phyloP scores from a whole-genome alignment of 2,113 vertebrate species.

The Syrrhaptes paradoxus region DNA sequence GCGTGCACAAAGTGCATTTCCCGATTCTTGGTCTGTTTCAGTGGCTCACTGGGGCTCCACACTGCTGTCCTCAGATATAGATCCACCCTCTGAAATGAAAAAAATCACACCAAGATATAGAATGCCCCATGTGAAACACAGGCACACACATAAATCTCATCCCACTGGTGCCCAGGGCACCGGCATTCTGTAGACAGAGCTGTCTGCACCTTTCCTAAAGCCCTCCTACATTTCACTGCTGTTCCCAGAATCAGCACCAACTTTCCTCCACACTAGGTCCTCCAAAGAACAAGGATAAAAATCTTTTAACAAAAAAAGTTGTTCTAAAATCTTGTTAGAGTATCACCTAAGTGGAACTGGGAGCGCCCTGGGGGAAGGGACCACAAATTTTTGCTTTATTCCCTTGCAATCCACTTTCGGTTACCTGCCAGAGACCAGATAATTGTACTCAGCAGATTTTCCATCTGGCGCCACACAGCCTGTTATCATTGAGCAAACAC shows the following conservation, averaged over 20 bases:
- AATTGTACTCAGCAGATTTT: neutral
- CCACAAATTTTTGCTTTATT: neutral
- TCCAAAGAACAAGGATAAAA: neutral
- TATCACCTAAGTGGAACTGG: neutral
- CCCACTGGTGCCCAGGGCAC: neutral
- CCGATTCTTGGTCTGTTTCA: neutral
- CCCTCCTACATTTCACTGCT: too few species aligned
- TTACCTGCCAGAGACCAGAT: neutral
- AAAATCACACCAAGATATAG: neutral
- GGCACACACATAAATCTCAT: neutral
- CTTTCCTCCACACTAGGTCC: neutral
- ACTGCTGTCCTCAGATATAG: neutral
- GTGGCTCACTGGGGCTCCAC: neutral
- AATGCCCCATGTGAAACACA: neutral
- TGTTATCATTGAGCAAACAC: neutral
- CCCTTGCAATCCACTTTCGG: neutral
- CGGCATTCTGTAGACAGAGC: neutral
- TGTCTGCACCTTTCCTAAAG: neutral
- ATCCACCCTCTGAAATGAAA: neutral
- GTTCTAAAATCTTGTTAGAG: neutral
- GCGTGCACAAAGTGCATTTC: rapidly evolving
- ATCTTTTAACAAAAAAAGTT: neutral
- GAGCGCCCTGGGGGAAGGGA: neutral
- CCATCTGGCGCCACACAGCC: neutral
- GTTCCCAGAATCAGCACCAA: neutral